phyloP scores from a whole-genome alignment of 92 coral and sea anemone species.

The Micromussa lordhowensis region DNA sequence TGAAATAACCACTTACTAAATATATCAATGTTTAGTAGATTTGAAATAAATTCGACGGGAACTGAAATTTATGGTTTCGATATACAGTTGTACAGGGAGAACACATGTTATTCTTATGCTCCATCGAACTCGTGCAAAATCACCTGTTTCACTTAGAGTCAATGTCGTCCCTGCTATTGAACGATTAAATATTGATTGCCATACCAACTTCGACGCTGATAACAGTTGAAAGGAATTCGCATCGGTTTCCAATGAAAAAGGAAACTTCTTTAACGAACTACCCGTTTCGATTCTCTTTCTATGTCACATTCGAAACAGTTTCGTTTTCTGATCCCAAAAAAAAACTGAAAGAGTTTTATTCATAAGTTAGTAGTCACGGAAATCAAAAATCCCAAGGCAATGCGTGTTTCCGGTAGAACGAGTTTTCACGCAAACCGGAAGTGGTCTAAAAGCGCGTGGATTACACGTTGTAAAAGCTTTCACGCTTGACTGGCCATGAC shows the following conservation, averaged over 20 bases:
- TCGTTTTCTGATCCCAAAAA: constrained; percentile 20
- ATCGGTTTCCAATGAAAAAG: constrained; percentile 33
- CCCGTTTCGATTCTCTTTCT: background rate
- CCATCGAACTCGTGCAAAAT: constrained; percentile 58
- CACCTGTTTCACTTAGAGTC: constrained; percentile 90
- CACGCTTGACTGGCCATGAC: constrained; percentile 69
- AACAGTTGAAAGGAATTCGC: constrained; percentile 85
- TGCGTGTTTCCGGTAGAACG: constrained; percentile 42
- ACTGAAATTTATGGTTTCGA: background rate
- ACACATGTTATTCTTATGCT: constrained; percentile 71
- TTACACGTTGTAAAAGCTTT: constrained; percentile 71
- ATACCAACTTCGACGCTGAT: constrained; percentile 79
- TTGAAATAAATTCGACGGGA: background rate
- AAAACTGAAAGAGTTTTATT: background rate
- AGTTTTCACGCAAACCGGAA: constrained; percentile 89
- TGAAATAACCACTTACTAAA: background rate
- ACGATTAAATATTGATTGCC: constrained; percentile 83
- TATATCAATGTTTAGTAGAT: background rate
- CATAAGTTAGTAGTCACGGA: background rate
- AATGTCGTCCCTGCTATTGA: constrained; percentile 62
- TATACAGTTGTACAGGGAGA: constrained; percentile 10
- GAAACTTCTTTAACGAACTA: background rate
- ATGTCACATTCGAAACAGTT: background rate
- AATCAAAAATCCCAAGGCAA: constrained; percentile 16
- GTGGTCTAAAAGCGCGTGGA: constrained; percentile 66